A percentile compares a stretch with the other conserved stretches of the same genome.
Evolutionary conservation across 2,888 invertebrate species (phyloP).

Genomic region (Pseudococcus longispinus): DNA sequence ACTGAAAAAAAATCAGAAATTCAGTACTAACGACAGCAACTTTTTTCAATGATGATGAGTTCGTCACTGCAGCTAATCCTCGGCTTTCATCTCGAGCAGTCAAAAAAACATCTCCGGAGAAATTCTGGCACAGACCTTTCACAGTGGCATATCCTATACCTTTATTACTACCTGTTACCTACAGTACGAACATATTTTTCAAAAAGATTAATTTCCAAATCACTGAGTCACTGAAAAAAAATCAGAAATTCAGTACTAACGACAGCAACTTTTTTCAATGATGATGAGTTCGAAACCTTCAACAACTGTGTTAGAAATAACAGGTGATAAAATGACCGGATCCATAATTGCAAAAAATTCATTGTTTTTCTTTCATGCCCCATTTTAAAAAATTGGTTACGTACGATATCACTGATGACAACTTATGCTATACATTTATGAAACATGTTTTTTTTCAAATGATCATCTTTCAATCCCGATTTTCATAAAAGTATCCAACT

Average conservation of each 20-base stretch:
- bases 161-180: slow-evolving; percentile 76
- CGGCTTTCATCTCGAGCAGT: slow-evolving; percentile 70
- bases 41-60: background rate
- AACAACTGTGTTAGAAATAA: background rate
- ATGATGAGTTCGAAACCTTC: too few species aligned
- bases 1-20: too few species aligned
- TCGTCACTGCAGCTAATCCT: slow-evolving; percentile 68
- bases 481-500: too few species aligned
- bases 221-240: background rate
- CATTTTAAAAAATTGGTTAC: too few species aligned
- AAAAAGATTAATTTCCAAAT: background rate
- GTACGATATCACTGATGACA: too few species aligned
- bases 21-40: too few species aligned
- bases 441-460: too few species aligned
- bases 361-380: too few species aligned
- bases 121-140: slow-evolving; percentile 72
- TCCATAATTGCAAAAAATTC: background rate
- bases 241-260: background rate
- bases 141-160: slow-evolving; percentile 75
- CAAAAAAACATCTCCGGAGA: slow-evolving; percentile 73
- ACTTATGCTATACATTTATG: too few species aligned
- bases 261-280: background rate
- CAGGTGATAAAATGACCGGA: background rate
- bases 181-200: background rate
- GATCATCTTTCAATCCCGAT: too few species aligned